phyloP scores from a whole-genome alignment of 2,888 invertebrate species.

The Resseliella maxima region DNA sequence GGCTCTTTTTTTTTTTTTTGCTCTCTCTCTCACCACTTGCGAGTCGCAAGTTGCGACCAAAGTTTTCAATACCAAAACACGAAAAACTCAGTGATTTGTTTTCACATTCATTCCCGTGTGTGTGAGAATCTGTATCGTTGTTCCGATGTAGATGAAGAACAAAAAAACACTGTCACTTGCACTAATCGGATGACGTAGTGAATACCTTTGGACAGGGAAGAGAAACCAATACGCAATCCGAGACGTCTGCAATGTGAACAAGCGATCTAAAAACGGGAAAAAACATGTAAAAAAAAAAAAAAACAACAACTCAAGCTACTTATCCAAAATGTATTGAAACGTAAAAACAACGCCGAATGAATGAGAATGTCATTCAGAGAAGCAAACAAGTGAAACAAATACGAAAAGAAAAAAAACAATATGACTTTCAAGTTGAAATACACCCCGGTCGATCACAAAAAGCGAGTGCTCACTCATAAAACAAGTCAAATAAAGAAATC shows the following conservation, averaged over 20 bases:
- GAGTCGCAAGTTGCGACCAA: background rate
- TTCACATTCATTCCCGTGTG: background rate
- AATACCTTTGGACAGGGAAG: constrained; percentile 31
- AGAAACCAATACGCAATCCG: constrained; percentile 14
- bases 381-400: background rate
- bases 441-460: constrained; percentile 50
- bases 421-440: constrained; percentile 46
- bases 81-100: constrained; percentile 1
- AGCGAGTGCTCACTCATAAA: constrained; percentile 51
- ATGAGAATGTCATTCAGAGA: constrained; percentile 21
- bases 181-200: background rate
- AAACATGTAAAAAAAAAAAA: background rate
- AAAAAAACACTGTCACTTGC: background rate
- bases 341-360: constrained; percentile 4
- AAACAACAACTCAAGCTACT: constrained; percentile 4
- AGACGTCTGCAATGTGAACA: background rate
- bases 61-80: background rate
- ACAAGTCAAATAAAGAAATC: constrained; percentile 53
- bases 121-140: background rate
- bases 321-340: background rate
- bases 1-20: background rate
- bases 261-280: background rate
- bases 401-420: background rate
- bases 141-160: no score
- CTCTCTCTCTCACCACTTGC: background rate